Percentiles rank a stretch among this genome's conserved stretches.
phyloP scores from a whole-genome alignment of 2,797 vertebrate genomes.

The Lerista edwardsae region DNA sequence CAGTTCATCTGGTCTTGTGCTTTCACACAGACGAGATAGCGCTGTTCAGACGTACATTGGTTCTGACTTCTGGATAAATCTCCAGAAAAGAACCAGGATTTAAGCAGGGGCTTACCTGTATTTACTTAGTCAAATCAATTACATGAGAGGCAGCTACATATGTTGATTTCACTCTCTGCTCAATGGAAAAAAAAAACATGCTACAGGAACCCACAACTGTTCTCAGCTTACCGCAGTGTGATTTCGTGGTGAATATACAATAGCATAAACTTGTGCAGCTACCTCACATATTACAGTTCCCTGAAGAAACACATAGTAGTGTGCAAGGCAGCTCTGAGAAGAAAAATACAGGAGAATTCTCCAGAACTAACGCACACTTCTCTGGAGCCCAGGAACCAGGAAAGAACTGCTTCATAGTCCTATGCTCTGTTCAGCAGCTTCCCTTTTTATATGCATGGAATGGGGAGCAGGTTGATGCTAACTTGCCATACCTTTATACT shows the following conservation, averaged over 20 bases:
- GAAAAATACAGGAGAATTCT: not conserved
- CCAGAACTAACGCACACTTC: too few species aligned
- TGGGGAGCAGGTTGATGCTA: too few species aligned
- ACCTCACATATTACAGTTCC: not conserved
- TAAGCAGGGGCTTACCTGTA: too few species aligned
- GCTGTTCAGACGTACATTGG: too few species aligned
- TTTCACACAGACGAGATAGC: too few species aligned
- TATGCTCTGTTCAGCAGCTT: too few species aligned
- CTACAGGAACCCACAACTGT: not conserved
- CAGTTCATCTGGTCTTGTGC: too few species aligned
- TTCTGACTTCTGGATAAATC: too few species aligned
- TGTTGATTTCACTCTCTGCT: not conserved
- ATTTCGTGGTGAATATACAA: not conserved
- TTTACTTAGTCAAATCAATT: not conserved
- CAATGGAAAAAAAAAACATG: not conserved
- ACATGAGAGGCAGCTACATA: not conserved
- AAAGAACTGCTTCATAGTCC: not conserved
- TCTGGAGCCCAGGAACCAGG: not conserved
- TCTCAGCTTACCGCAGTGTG: not conserved
- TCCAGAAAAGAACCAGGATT: too few species aligned
- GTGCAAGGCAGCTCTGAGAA: not conserved
- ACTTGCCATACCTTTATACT: too few species aligned
- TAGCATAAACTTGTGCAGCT: not conserved
- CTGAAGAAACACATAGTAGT: not conserved
- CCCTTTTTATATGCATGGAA: too few species aligned